Conservation (phyloP, 2,113 vertebrate genomes). For the Crypturellus undulatus region DNA sequence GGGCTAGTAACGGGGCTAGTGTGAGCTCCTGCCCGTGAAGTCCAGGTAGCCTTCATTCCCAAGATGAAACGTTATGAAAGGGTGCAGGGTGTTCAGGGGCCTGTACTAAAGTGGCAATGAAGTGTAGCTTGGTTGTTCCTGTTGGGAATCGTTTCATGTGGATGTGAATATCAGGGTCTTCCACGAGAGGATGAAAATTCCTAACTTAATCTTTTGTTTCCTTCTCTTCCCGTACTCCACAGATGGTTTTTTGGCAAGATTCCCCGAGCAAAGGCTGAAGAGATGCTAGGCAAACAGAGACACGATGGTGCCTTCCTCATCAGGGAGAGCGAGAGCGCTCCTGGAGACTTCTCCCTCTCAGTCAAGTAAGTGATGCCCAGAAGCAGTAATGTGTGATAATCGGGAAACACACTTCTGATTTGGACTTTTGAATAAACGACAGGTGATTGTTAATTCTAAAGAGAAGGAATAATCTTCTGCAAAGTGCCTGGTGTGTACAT, state of each 20-base stretch:
- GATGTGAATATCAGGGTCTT: not conserved
- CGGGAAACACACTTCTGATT: not conserved
- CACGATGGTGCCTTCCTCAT: constrained; percentile 98
- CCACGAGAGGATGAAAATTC: not conserved
- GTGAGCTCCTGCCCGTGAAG: not conserved
- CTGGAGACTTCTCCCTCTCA: constrained; percentile 97
- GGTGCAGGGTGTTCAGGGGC: not conserved
- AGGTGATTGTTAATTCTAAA: not conserved
- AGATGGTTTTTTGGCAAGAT: constrained; percentile 99
- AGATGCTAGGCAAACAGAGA: constrained; percentile 98
- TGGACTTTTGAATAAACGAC: not conserved
- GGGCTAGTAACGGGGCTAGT: not conserved
- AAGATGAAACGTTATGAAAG: not conserved
- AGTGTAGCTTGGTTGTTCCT: not conserved
- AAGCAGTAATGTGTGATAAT: not conserved
- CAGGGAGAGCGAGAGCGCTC: constrained; percentile 97
- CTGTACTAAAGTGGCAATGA: not conserved
- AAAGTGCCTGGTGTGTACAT: not conserved
- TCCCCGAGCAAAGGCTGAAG: constrained; percentile 96
- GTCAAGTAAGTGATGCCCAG: constrained; percentile 89
- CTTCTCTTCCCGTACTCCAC: constrained; percentile 34
- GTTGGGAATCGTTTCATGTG: not conserved
- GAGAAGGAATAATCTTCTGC: not conserved
- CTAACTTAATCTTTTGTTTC: not conserved
- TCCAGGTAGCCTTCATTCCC: not conserved